Percentiles rank a stretch among this genome's conserved stretches.
phyloP scores from a whole-genome alignment of 2,113 vertebrate species.

The Coturnix japonica region DNA sequence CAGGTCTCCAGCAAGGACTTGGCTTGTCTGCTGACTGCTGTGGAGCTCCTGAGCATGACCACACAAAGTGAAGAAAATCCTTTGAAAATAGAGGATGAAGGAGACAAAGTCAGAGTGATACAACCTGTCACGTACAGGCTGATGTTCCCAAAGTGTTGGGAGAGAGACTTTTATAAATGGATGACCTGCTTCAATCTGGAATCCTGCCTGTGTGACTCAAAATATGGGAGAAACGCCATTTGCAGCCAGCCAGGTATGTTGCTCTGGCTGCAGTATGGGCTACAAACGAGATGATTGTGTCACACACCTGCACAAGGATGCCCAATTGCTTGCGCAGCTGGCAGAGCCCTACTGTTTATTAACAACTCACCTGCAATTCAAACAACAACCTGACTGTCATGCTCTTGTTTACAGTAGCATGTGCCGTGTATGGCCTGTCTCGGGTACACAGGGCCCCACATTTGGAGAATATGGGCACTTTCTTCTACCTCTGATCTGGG shows the following conservation, averaged over 20 bases:
- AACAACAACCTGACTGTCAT: not conserved
- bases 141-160: not conserved
- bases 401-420: not conserved
- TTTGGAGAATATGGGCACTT: not conserved
- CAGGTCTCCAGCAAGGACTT: not conserved
- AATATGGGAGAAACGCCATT: not conserved
- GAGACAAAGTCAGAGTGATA: not conserved
- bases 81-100: not conserved
- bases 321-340: not conserved
- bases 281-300: not conserved
- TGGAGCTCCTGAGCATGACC: not conserved
- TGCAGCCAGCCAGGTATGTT: not conserved
- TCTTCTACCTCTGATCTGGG: not conserved
- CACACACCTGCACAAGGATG: not conserved
- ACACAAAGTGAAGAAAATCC: not conserved
- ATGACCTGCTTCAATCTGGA: not conserved
- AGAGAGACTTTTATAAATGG: not conserved
- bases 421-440: not conserved
- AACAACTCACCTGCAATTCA: not conserved
- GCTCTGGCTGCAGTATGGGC: not conserved
- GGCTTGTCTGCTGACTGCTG: accelerated
- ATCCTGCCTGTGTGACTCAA: not conserved
- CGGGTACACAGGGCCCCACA: not conserved
- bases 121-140: not conserved
- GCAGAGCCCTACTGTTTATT: not conserved